phyloP scores from a whole-genome alignment of 2,888 invertebrate species.

The Euclidia mi region DNA sequence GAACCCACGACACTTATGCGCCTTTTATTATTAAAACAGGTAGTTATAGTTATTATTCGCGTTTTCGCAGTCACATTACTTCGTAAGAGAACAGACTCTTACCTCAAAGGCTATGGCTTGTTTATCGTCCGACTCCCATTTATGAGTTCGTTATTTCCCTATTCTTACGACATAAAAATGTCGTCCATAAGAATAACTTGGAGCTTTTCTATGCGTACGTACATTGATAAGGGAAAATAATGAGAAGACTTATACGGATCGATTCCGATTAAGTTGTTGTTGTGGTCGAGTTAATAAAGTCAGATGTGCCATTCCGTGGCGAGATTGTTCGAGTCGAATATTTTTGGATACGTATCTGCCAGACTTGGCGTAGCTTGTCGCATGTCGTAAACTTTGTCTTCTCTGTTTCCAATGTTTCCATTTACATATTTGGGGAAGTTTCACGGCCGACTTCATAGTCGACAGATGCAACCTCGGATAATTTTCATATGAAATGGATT shows the following conservation, averaged over 20 bases:
- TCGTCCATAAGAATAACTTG: conserved; percentile 83
- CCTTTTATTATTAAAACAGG: conserved; percentile 57
- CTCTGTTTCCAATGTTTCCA: conserved; percentile 69
- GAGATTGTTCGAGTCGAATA: conserved; percentile 45
- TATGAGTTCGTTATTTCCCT: conserved; percentile 88
- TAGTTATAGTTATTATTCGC: conserved; percentile 64
- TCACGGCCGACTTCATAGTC: conserved; percentile 63
- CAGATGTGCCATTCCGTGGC: conserved; percentile 55
- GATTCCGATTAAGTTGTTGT: conserved; percentile 82
- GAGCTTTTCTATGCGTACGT: conserved; percentile 80
- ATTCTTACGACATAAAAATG: conserved; percentile 87
- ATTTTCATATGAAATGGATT: conserved; percentile 65
- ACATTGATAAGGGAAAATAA: conserved; percentile 86
- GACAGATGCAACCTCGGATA: conserved; percentile 65
- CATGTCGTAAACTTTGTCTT: conserved; percentile 56
- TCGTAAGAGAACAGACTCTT: conserved; percentile 72
- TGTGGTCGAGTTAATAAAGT: conserved; percentile 73
- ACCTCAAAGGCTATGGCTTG: conserved; percentile 82
- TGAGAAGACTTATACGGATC: conserved; percentile 81
- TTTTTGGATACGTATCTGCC: conserved; percentile 41
- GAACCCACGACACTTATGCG: conserved; percentile 43
- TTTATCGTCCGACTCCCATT: conserved; percentile 86
- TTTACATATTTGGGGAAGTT: conserved; percentile 67
- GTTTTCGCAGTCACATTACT: conserved; percentile 70
- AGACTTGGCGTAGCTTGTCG: conserved; percentile 37